Evolutionary conservation across 2,888 invertebrate species (phyloP).

Genomic region (Adela reaumurella): DNA sequence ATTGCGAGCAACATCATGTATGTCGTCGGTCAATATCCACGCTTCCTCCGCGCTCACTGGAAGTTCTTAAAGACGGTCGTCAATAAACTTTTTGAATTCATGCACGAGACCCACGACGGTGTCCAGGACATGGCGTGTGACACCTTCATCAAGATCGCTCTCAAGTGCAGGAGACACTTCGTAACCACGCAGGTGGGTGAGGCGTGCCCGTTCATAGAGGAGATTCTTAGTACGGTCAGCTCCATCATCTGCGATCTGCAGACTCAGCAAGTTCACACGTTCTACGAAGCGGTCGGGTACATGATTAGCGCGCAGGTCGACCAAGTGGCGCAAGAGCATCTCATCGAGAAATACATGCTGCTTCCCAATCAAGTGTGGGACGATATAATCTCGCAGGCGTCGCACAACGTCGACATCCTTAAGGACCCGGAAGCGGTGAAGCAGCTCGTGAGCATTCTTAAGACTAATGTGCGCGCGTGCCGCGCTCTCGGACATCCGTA

Average conservation of each 20-base stretch:
- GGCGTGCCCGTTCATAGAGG: constrained; percentile 96
- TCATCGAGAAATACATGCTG: constrained; percentile 97
- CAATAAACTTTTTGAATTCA: constrained; percentile 99
- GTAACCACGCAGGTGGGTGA: constrained; percentile 95
- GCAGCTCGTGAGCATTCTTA: constrained; percentile 95
- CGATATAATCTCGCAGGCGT: constrained; percentile 94
- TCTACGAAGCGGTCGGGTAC: constrained; percentile 98
- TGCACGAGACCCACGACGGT: constrained; percentile 99
- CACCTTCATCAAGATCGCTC: constrained; percentile 99
- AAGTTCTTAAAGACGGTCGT: constrained; percentile 99
- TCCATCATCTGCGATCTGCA: constrained; percentile 98
- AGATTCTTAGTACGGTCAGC: constrained; percentile 93
- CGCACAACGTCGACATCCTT: constrained; percentile 93
- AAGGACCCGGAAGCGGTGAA: constrained; percentile 96
- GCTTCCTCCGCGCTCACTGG: constrained; percentile 99
- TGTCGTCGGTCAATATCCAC: constrained; percentile 98
- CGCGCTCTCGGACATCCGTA: constrained; percentile 96
- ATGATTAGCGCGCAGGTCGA: constrained; percentile 98
- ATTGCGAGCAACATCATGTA: constrained; percentile 99
- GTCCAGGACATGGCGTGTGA: constrained; percentile 99
- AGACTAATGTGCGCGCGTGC: constrained; percentile 99
- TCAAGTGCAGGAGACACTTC: constrained; percentile 97
- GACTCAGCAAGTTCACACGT: constrained; percentile 97
- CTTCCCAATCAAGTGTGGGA: constrained; percentile 98
- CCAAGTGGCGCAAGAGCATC: constrained; percentile 82